Base-by-base conservation (phyloP, 2,797 vertebrate species). In the Artibeus lituratus region DNA sequence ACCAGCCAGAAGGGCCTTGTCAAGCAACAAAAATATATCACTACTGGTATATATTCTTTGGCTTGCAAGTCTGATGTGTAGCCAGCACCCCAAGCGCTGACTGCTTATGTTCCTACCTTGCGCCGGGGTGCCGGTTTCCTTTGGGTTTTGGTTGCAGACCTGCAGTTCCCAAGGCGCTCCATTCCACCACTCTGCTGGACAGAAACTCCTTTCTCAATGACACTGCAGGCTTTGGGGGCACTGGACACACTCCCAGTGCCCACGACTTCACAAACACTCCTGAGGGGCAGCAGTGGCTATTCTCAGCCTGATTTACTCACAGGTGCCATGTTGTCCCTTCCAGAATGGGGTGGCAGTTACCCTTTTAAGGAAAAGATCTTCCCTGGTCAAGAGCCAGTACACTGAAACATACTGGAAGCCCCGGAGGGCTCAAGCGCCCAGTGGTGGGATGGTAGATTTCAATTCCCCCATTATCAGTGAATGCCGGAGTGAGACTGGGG, bases 151-250 rank as follows among this genome's bases (percentile, higher is more conserved):
- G 97, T 96, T 96, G 97, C 96, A 96, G 98, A 96, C 97, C 98
- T 98, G 98, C 96, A 98, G 98, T 98, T 98, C 96, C 98, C 98
- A 94, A 97, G 98, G 97, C 93, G 97, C 78, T 98, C 98, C 97
- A 53, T 80, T 98, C 98, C 98, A 98, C 98, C 98, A 91, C 97
- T 98, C 98, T 99, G 98, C 98, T 98, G 98, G 96, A 98, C 81
- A 98, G 98, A 99, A 98, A 98, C 98, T 98, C 97, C 96, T 97
- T 93, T 97, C 98, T 98, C 98, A 98, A 91, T 98, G 86, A 89
- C 65, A 94, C 97, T 57, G 49, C 96, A 81, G 90, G 78, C 0
- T 2, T 35, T 87, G 12, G 87, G 87, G 74, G 70, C 9, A n/a
- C 55, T 5, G 10, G n/a, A 90, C 32, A 18, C 37, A 35, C 10